Evolutionary conservation across 1,140 invertebrate genomes (phyloP).

Genomic region (Thaumatotibia leucotreta): DNA sequence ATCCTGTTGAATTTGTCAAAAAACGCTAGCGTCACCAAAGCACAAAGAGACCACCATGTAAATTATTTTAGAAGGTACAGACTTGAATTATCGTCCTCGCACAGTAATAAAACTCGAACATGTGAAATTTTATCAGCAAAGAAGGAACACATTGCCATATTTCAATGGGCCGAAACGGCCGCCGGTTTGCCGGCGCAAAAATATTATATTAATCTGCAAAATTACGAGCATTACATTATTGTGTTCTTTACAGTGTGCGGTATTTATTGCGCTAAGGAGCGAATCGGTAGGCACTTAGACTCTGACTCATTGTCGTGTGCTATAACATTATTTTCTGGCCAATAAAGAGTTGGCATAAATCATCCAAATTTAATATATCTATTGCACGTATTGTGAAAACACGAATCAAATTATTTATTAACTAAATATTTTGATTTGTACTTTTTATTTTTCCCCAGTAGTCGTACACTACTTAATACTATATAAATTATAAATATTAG

Average conservation of each 20-base stretch:
- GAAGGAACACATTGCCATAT: conserved; percentile 61
- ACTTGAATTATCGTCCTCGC: conserved; percentile 56
- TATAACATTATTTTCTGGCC: neutral
- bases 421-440: too few relatives aligned
- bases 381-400: too few relatives aligned
- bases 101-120: conserved; percentile 60
- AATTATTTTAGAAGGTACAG: conserved; percentile 54
- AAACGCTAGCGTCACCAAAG: conserved; percentile 43
- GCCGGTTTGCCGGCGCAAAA: conserved; percentile 53
- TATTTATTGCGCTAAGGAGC: conserved; percentile 47
- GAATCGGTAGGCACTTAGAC: conserved; percentile 28
- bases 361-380: conserved; percentile 25
- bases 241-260: conserved; percentile 41
- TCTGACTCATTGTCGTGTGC: conserved; percentile 21
- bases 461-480: too few relatives aligned
- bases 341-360: neutral
- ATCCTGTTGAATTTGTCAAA: conserved; percentile 25
- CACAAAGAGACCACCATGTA: conserved; percentile 54
- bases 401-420: too few relatives aligned
- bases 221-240: conserved; percentile 45
- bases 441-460: too few relatives aligned
- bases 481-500: too few relatives aligned
- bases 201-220: conserved; percentile 64
- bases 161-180: conserved; percentile 54
- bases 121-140: conserved; percentile 59